Conservation (phyloP, 2,113 vertebrate species). For the Oryzias celebensis region DNA sequence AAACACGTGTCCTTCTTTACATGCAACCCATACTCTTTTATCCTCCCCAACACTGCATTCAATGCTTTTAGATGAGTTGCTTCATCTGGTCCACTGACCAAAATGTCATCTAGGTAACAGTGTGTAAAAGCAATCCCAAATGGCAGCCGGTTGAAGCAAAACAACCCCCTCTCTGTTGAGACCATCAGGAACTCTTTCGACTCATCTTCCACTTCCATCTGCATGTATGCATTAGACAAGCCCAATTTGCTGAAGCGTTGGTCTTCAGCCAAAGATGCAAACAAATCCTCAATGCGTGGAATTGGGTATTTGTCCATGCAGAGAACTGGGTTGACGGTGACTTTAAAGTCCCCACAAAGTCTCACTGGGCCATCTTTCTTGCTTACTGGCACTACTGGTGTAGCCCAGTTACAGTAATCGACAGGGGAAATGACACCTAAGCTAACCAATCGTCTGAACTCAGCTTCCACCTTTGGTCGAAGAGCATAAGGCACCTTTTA, state of each 20-base stretch:
- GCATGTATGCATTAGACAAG: not conserved
- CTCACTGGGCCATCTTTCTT: not conserved
- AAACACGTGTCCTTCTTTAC: not conserved
- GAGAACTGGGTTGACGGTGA: not conserved
- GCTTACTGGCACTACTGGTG: not conserved
- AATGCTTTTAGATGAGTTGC: not conserved
- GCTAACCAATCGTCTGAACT: not conserved
- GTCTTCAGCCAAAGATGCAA: not conserved
- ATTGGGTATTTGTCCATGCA: not conserved
- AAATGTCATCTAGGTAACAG: too few species aligned
- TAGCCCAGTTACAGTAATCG: not conserved
- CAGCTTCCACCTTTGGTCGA: not conserved
- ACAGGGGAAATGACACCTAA: not conserved
- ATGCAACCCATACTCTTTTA: not conserved
- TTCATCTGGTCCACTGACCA: not conserved
- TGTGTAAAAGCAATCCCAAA: not conserved
- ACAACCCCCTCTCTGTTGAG: not conserved
- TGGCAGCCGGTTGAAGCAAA: not conserved
- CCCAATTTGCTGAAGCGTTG: too few species aligned
- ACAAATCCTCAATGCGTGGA: too few species aligned
- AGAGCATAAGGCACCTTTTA: too few species aligned
- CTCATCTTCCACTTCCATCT: conserved; percentile 1
- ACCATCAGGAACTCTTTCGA: not conserved
- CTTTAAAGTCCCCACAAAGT: not conserved
- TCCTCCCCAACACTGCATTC: not conserved